Percentiles rank a stretch among this genome's conserved stretches.
Evolutionary conservation across 2,113 vertebrate species (phyloP).

Genomic region (Salvelinus sp.): DNA sequence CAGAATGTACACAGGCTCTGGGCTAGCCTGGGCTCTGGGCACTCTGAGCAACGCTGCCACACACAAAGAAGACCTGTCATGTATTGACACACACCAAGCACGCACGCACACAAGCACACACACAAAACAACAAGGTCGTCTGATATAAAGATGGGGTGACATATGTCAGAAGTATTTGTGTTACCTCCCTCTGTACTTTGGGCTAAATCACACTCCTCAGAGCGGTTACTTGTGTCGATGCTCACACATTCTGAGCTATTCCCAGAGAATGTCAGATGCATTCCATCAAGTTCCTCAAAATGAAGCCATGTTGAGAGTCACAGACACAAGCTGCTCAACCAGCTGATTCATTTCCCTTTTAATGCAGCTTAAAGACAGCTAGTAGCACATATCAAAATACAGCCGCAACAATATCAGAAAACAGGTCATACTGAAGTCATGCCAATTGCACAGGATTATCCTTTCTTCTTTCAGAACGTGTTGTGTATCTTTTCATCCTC

Average conservation of each 20-base stretch:
- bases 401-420: constrained; percentile 7
- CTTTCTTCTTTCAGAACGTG: neutral
- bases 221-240: constrained; percentile 18
- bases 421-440: neutral
- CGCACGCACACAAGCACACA: constrained; percentile 1
- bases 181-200: constrained; percentile 5
- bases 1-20: constrained; percentile 78
- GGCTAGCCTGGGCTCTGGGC: constrained; percentile 69
- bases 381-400: constrained; percentile 3
- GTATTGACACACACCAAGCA: neutral
- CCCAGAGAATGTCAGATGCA: neutral
- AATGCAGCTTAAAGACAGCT: neutral
- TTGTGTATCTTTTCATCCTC: neutral
- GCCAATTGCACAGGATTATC: neutral
- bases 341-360: neutral
- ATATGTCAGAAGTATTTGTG: constrained; percentile 31
- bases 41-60: constrained; percentile 74
- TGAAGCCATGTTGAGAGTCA: constrained; percentile 2
- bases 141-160: constrained; percentile 33
- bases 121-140: neutral
- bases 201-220: constrained; percentile 34
- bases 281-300: neutral
- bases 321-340: neutral
- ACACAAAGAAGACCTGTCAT: neutral
- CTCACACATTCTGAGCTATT: constrained; percentile 4